Percentiles rank a stretch among this genome's conserved stretches.
Conservation (phyloP, 2,113 vertebrate species). For the Hemiscyllium ocellatum region DNA sequence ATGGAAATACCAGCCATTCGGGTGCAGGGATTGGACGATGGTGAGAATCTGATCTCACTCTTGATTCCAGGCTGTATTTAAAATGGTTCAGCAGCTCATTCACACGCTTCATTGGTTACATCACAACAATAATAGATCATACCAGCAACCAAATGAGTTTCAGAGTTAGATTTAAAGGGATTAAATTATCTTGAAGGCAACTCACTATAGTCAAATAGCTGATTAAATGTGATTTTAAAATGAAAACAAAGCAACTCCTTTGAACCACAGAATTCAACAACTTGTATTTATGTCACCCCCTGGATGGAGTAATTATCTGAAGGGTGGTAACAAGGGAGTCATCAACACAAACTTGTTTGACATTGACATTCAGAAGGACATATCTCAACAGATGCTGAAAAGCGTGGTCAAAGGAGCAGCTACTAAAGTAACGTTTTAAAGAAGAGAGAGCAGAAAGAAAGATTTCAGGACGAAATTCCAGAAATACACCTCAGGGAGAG, state of each 20-base stretch:
- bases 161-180: neutral
- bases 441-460: too few relatives aligned
- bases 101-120: neutral
- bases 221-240: neutral
- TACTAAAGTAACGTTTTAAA: too few relatives aligned
- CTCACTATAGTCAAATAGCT: neutral
- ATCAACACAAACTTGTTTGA: too few relatives aligned
- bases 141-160: neutral
- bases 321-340: too few relatives aligned
- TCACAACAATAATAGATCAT: neutral
- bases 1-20: neutral
- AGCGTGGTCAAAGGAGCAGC: too few relatives aligned
- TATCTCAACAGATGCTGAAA: too few relatives aligned
- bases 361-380: too few relatives aligned
- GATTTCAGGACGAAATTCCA: too few relatives aligned
- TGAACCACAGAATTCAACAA: neutral
- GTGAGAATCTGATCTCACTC: too few relatives aligned
- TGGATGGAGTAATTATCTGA: too few relatives aligned
- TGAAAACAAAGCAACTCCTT: neutral
- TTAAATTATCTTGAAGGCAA: neutral
- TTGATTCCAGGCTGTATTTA: neutral
- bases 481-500: too few relatives aligned
- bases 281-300: too few relatives aligned
- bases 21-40: neutral
- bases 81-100: neutral